Evolutionary conservation across 35 echinoderm and acorn worm species (phyloP).

Genomic region (Apostichopus parvimensis): DNA sequence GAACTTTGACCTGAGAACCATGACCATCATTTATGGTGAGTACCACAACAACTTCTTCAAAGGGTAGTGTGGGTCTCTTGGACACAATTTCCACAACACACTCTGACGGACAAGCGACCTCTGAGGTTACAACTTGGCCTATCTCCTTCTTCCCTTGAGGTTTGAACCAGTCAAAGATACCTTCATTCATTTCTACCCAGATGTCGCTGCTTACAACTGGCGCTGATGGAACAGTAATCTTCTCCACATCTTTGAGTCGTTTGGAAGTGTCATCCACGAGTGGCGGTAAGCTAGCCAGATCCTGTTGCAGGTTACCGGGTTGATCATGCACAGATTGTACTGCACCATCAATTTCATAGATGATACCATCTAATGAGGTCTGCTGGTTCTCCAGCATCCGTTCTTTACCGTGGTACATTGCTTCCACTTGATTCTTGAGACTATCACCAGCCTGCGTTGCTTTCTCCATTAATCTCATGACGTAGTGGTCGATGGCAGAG

Average conservation of each 20-base stretch:
- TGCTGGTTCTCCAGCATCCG: constrained; percentile 8
- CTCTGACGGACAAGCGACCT: constrained; percentile 28
- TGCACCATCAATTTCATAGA: constrained; percentile 24
- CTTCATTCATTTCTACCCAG: constrained; percentile 10
- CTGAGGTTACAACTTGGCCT: constrained; percentile 10
- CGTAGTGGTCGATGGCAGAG: constrained; percentile 23
- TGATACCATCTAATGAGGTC: not conserved
- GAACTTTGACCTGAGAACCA: constrained; percentile 37
- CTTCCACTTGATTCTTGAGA: not conserved
- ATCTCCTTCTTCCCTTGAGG: not conserved
- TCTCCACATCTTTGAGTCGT: constrained; percentile 19
- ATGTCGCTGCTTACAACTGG: constrained; percentile 31
- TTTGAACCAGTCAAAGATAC: constrained; percentile 30
- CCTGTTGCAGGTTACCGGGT: constrained; percentile 6
- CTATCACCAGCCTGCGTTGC: not conserved
- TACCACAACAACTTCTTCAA: constrained; percentile 29
- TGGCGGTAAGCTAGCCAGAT: constrained; percentile 23
- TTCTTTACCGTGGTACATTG: constrained; percentile 20
- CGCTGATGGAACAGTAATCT: not conserved
- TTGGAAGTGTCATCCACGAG: constrained; percentile 30
- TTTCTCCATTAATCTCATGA: constrained; percentile 8
- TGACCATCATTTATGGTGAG: constrained; percentile 50
- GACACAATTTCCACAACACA: not conserved
- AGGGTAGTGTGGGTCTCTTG: constrained; percentile 4
- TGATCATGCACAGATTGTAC: constrained; percentile 4